Evolutionary conservation across 2,113 vertebrate genomes (phyloP), one percentile per base, ranked within the genome.

Genomic region (Cynocephalus volans): DNA sequence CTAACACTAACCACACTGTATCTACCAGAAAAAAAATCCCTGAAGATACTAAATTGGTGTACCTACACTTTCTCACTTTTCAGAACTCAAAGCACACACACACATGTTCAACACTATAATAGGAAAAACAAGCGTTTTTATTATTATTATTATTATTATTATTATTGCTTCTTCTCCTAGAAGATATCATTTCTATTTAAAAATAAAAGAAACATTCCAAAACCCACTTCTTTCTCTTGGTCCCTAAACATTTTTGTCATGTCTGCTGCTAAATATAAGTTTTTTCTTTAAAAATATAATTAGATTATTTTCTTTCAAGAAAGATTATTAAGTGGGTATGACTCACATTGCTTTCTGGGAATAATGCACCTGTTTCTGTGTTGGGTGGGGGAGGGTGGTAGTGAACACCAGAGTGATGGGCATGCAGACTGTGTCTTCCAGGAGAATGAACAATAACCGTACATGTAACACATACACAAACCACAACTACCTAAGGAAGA

Each of bases 261-360:
- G 8, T 83, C 28, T 80, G 0, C 81, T 41, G 82, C n/a, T 60
- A 89, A 62, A 93, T 80, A 82, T 36, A 54, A n/a, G 50, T 2
- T 52, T 54, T 60, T 9, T 79, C 23, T 73, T 93, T 62, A 56
- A 69, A 67, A 70, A 18, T 28, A 8, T 52, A 83, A 26, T 60
- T 75, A 77, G 15, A 95, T 60, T 45, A 65, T 92, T 13, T 73
- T 88, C 18, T 86, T 95, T 48, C 5, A 88, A 90, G 48, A 52
- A 80, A 88, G 1, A 75, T 6, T 31, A 58, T 80, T 19, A 82
- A 41, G 54, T 41, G 9, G 1, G 19, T 58, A 83, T 36, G 58
- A 54, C 36, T 36, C 75, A 5, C 8, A 8, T 67, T 3, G 10
- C 6, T 70, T 88, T 60, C 56, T 96, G 12, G 19, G 83, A 91